Conservation (phyloP, 2,888 invertebrate genomes). For the Hydropsyche betteni region DNA sequence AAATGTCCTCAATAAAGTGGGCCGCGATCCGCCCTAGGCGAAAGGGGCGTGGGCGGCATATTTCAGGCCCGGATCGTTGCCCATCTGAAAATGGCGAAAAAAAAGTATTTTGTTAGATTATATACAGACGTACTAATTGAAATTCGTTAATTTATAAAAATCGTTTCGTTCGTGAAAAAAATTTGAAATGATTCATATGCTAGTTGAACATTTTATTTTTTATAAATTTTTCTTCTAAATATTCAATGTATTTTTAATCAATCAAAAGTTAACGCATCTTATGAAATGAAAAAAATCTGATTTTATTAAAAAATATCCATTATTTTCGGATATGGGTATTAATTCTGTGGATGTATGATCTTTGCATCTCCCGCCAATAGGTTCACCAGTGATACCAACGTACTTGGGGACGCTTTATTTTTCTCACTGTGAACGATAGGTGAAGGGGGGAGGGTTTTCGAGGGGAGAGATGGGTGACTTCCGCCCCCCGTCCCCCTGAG, state of each 20-base stretch:
- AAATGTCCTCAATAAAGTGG: conserved; percentile 50
- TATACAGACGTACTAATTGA: too few species aligned
- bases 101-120: not conserved
- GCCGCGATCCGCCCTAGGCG: conserved; percentile 31
- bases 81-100: not conserved
- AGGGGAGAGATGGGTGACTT: not conserved
- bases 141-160: not conserved
- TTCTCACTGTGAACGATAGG: not conserved
- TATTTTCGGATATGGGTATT: conserved; percentile 22
- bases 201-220: not conserved
- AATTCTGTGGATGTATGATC: conserved; percentile 37
- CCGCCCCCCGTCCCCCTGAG: conserved; percentile 3
- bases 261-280: too few species aligned
- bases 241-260: too few species aligned
- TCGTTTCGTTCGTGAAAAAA: not conserved
- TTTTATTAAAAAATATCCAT: not conserved
- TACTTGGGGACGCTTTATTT: conserved; percentile 39
- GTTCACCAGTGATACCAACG: conserved; percentile 46
- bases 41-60: conserved; percentile 12
- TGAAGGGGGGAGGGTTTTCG: too few species aligned
- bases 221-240: too few species aligned
- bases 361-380: conserved; percentile 40
- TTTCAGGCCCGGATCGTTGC: not conserved
- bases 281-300: not conserved
- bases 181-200: not conserved